Conservation (phyloP, 2,888 invertebrate species). For the Melolontha melolontha region DNA sequence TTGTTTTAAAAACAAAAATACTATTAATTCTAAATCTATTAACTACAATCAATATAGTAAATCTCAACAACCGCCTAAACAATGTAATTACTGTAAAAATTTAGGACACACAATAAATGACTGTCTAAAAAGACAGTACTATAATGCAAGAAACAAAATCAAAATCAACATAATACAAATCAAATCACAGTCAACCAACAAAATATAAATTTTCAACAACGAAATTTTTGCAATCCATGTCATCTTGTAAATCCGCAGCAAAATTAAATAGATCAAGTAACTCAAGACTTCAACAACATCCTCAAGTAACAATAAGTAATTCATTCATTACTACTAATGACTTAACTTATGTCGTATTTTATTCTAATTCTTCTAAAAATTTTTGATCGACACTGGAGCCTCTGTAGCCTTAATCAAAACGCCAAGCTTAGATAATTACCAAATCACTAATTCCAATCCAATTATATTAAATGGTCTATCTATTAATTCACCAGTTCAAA, state of each 20-base stretch:
- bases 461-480: constrained; percentile 10
- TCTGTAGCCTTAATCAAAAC: constrained; percentile 47
- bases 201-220: background rate
- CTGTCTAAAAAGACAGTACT: constrained; percentile 43
- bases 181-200: background rate
- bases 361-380: constrained; percentile 35
- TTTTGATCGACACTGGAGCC: constrained; percentile 51
- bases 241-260: background rate
- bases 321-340: constrained; percentile 1
- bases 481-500: background rate
- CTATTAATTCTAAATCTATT: background rate
- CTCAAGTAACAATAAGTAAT: background rate
- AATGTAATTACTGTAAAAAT: constrained; percentile 45
- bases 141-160: constrained; percentile 26
- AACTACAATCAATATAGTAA: constrained; percentile 15
- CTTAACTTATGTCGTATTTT: constrained; percentile 9
- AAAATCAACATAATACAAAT: background rate
- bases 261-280: background rate
- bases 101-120: constrained; percentile 41
- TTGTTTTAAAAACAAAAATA: too few relatives aligned
- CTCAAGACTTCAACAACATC: background rate
- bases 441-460: background rate
- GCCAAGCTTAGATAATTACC: constrained; percentile 7
- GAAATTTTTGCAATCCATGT: constrained; percentile 5
- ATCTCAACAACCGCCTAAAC: constrained; percentile 21